A percentile compares a stretch with the other conserved stretches of the same genome.
These are phyloP conservation scores for Otocyon megalotis DNA, from an alignment of 2,113 vertebrate genomes.

Conservation along the genomic window DNA sequence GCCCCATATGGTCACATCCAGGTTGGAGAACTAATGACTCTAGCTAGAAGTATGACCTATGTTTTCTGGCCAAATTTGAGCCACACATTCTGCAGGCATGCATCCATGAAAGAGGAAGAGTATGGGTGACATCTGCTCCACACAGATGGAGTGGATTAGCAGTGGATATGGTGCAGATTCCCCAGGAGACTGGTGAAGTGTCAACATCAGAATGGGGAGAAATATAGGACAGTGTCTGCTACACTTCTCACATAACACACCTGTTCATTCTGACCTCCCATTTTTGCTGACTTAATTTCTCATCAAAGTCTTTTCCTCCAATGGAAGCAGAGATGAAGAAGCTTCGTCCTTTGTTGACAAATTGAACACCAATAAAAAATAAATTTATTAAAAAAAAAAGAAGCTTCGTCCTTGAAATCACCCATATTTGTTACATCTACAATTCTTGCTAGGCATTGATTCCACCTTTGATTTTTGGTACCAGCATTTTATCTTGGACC, in stretches of 20 bases:
- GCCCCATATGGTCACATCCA: background rate
- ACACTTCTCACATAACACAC: background rate
- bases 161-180: fast-evolving
- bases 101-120: background rate
- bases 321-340: background rate
- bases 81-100: background rate
- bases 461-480: background rate
- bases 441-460: background rate
- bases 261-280: background rate
- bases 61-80: background rate
- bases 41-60: background rate
- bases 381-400: background rate
- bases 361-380: no score
- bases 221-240: background rate
- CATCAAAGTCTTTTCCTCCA: background rate
- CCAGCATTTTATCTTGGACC: background rate
- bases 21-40: background rate
- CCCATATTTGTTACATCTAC: background rate
- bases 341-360: background rate
- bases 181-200: background rate
- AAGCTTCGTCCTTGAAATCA: background rate
- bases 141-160: fast-evolving
- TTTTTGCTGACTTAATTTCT: background rate
- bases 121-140: background rate
- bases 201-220: background rate